A percentile compares a stretch with the other conserved stretches of the same genome.
Evolutionary conservation across 1,140 invertebrate species (phyloP).

Genomic region (Limonius californicus): DNA sequence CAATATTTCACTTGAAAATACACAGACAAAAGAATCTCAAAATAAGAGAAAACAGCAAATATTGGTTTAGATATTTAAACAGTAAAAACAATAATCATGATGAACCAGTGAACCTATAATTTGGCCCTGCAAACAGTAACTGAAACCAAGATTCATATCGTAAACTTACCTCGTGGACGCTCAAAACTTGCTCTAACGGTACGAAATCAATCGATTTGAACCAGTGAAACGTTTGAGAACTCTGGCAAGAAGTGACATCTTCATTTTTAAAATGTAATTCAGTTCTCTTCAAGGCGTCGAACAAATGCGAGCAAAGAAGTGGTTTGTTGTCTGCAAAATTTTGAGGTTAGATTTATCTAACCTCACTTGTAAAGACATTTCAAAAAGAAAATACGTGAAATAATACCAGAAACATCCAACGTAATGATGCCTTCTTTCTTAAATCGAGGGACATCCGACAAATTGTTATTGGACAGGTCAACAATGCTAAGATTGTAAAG

Average conservation of each 20-base stretch:
- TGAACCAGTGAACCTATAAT: no score
- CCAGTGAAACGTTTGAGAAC: slow-evolving; percentile 68
- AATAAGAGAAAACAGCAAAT: no score
- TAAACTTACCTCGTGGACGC: slow-evolving; percentile 48
- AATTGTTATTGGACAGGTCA: slow-evolving; percentile 70
- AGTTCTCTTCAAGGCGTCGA: slow-evolving; percentile 61
- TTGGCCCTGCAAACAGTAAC: no score
- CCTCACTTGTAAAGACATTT: no score
- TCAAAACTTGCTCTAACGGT: slow-evolving; percentile 60
- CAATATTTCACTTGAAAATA: no score
- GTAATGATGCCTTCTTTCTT: slow-evolving; percentile 59
- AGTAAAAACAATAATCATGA: no score
- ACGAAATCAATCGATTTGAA: slow-evolving; percentile 68
- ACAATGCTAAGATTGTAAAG: slow-evolving; percentile 60
- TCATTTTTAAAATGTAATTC: slow-evolving; percentile 62
- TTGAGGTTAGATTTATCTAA: no score
- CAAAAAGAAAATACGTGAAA: no score
- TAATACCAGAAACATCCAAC: slow-evolving; percentile 59
- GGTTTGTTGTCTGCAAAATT: slow-evolving; percentile 58
- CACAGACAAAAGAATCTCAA: no score
- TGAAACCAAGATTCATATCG: no score
- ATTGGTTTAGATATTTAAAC: no score
- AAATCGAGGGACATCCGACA: slow-evolving; percentile 65
- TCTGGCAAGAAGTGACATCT: slow-evolving; percentile 65
- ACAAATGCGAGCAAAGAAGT: slow-evolving; percentile 64